These are phyloP conservation scores for Pogona vitticeps DNA, from an alignment of 2,113 vertebrate species.

Conservation along the genomic window DNA sequence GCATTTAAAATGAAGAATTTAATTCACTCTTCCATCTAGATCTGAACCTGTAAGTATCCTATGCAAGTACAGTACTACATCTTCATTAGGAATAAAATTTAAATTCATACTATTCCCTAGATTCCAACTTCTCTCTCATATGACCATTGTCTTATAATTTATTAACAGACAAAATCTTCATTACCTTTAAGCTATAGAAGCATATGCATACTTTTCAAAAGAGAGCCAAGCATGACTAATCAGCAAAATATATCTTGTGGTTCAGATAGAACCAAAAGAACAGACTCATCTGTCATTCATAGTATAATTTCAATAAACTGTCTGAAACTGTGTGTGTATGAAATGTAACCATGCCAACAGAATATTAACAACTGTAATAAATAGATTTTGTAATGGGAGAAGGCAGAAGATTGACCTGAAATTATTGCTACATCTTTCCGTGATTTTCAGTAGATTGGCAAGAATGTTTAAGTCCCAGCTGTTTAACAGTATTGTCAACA, in stretches of 20 bases:
- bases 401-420: not conserved
- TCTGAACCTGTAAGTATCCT: conserved; percentile 27
- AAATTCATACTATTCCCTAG: conserved; percentile 27
- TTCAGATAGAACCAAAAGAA: conserved; percentile 4
- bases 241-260: not conserved
- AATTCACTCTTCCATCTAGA: conserved; percentile 22
- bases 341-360: not conserved
- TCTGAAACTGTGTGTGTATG: not conserved
- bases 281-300: not conserved
- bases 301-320: not conserved
- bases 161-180: not conserved
- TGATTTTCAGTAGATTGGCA: not conserved
- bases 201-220: not conserved
- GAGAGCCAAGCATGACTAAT: not conserved
- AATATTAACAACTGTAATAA: not conserved
- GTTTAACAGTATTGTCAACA: not conserved
- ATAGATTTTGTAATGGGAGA: not conserved
- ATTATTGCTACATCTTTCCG: not conserved
- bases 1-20: conserved; percentile 9
- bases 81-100: conserved; percentile 22
- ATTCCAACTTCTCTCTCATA: not conserved
- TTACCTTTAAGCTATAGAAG: conserved; percentile 3
- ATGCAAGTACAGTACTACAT: conserved; percentile 14
- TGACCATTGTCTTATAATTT: conserved; percentile 24
- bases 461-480: too few relatives aligned